Conservation (phyloP, 2,797 vertebrate species). For the Phylloscopus collybita region DNA sequence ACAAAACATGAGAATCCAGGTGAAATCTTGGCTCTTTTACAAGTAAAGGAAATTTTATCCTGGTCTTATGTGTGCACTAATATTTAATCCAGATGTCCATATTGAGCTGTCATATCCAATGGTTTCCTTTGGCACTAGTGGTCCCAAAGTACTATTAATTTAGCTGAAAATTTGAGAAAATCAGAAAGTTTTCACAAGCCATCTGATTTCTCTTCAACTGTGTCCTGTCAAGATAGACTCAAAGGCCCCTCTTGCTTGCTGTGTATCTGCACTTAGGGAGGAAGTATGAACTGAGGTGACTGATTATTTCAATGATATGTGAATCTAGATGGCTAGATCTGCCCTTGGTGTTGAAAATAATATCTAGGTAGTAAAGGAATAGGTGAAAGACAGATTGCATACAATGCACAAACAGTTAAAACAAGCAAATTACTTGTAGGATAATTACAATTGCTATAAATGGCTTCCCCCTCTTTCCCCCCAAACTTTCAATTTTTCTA, state of each 20-base stretch:
- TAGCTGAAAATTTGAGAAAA: background rate
- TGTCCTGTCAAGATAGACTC: background rate
- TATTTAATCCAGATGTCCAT: background rate
- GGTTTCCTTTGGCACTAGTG: background rate
- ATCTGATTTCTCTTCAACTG: background rate
- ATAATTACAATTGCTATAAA: background rate
- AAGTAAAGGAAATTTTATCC: background rate
- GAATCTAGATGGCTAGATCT: background rate
- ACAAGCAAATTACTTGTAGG: background rate
- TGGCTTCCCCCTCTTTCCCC: accelerated
- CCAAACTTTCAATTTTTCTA: background rate
- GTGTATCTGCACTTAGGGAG: background rate
- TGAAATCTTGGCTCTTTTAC: background rate
- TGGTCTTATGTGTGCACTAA: background rate
- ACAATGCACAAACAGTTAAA: background rate
- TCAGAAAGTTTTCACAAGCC: background rate
- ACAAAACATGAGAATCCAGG: background rate
- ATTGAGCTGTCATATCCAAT: background rate
- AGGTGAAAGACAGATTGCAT: background rate
- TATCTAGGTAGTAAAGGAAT: background rate
- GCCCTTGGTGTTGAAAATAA: background rate
- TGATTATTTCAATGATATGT: background rate
- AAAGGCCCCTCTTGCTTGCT: background rate
- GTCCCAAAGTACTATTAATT: background rate
- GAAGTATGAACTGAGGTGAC: background rate